Evolutionary conservation across 2,113 vertebrate genomes (phyloP), one percentile per base, ranked within the genome.

Genomic region (Dromas ardeola): DNA sequence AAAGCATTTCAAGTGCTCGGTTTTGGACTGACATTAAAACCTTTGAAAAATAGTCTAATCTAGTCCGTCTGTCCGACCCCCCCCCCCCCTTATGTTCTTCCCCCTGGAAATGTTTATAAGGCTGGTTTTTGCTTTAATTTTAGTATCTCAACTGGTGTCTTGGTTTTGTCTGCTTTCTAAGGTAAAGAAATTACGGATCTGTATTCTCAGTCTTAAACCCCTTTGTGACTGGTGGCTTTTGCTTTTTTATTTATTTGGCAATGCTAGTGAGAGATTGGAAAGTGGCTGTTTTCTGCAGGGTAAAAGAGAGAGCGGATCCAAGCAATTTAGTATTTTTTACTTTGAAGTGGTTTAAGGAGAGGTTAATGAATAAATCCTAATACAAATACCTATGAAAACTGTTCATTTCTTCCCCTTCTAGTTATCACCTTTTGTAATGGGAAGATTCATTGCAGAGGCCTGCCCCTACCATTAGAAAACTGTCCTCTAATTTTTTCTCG

Each of bases 401-500:
- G 18, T 47, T 88, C 7, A 17, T 72, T 93, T 86, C 65, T 85
- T 67, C 36, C 5, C 21, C 40, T 59, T 16, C 43, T 56, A 79
- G 52, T 38, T 70, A 85, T 52, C 36, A 62, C 61, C 23, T 71
- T 50, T 47, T 74, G 15, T 52, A 79, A 81, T 34, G 55, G 66
- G 52, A 86, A 67, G 72, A 36, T 38, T 34, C 0, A 1, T 70
- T 81, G 55, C 78, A 72, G 78, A 88, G 29, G 38, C 82, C 56
- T 65, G 40, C 22, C 70, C 34, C 36, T 61, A 25, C 36, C 61
- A 62, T 91, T 70, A 84, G 83, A 79, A 89, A 85, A 87, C 38
- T 47, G 16, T 80, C 89, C 70, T 85, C 73, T 90, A 91, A 53
- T 81, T 77, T 86, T 91, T 89, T 94, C 91, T 88, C 40, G 62